Percentiles rank a stretch among this genome's conserved stretches.
These are phyloP conservation scores for Condylura cristata DNA, from an alignment of 2,113 vertebrate genomes.

Conservation along the genomic window DNA sequence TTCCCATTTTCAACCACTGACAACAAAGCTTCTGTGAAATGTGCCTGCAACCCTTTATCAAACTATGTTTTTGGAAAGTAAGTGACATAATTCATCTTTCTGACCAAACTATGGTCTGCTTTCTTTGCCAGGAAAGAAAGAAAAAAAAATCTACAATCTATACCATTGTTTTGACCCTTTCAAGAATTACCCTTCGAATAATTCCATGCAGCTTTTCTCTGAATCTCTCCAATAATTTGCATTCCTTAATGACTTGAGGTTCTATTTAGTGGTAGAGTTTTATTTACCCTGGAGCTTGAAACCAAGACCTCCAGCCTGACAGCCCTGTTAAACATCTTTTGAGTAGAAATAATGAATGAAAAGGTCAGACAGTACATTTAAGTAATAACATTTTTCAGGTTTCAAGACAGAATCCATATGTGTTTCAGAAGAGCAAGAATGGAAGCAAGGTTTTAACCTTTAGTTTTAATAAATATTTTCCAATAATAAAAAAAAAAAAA, in stretches of 20 bases:
- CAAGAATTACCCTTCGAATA: slow-evolving; percentile 42
- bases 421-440: slow-evolving; percentile 77
- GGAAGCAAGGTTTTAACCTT: slow-evolving; percentile 78
- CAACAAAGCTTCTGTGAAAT: slow-evolving; percentile 11
- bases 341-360: slow-evolving; percentile 75
- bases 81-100: neutral
- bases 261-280: slow-evolving; percentile 28
- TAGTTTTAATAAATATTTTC: slow-evolving; percentile 78
- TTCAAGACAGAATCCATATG: slow-evolving; percentile 76
- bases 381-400: slow-evolving; percentile 77
- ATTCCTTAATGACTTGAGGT: slow-evolving; percentile 40
- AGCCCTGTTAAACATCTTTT: slow-evolving; percentile 53
- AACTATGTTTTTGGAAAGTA: neutral
- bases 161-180: slow-evolving; percentile 20
- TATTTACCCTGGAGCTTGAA: slow-evolving; percentile 43
- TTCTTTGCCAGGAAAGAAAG: neutral
- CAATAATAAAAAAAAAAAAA: slow-evolving; percentile 63
- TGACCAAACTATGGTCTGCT: neutral
- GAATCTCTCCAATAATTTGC: slow-evolving; percentile 40
- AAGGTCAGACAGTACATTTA: slow-evolving; percentile 53
- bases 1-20: slow-evolving; percentile 25
- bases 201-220: neutral
- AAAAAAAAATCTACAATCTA: neutral
- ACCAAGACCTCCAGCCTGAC: slow-evolving; percentile 34
- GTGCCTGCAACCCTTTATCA: neutral